Evolutionary conservation across 2,888 invertebrate genomes (phyloP).

Genomic region (Megaustenia siamemsis): DNA sequence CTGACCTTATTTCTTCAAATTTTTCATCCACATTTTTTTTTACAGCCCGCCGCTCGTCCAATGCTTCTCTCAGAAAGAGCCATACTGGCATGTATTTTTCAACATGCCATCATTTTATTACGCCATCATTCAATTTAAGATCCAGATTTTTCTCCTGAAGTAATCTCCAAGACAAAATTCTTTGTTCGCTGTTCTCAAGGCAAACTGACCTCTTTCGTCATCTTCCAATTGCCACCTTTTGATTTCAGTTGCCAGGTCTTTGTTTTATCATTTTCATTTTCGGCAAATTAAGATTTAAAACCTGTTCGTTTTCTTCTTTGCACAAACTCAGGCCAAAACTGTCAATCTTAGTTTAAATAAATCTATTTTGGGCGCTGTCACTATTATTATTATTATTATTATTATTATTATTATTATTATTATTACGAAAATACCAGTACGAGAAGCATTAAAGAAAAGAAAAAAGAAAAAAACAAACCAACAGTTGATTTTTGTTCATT

Average conservation of each 20-base stretch:
- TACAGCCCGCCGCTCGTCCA: neutral
- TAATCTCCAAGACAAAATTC: neutral
- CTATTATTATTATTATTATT: too few relatives aligned
- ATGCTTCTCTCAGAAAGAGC: neutral
- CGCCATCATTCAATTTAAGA: conserved; percentile 15
- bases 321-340: too few relatives aligned
- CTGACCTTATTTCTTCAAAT: neutral
- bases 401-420: too few relatives aligned
- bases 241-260: neutral
- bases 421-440: too few relatives aligned
- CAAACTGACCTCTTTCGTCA: neutral
- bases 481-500: too few relatives aligned
- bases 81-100: neutral
- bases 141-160: neutral
- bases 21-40: neutral
- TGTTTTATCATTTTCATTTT: too few relatives aligned
- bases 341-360: too few relatives aligned
- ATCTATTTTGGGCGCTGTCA: too few relatives aligned
- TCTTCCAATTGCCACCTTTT: neutral
- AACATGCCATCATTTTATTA: neutral
- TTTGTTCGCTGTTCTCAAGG: conserved; percentile 10
- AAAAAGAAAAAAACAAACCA: too few relatives aligned
- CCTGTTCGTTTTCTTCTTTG: too few relatives aligned
- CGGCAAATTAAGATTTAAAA: too few relatives aligned
- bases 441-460: too few relatives aligned